Evolutionary conservation across 2,888 invertebrate species (phyloP), one percentile per base, ranked within the genome.

Genomic region (Electrophaes corylata): DNA sequence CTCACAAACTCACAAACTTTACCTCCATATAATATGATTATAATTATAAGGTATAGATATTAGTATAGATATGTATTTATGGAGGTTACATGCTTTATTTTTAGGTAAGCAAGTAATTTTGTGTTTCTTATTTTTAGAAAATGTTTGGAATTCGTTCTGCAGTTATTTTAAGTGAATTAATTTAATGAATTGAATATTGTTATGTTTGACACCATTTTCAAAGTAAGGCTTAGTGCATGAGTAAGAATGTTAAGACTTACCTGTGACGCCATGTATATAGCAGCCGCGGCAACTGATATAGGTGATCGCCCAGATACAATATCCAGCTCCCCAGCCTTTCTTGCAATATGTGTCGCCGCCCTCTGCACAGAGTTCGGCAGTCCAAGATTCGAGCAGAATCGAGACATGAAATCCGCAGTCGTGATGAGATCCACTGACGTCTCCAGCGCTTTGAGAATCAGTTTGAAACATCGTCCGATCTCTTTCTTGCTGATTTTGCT

Each of bases 261-360:
- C 90, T 98, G 99, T 11, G 98, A 98, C 1, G 99, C 99, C 99
- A 99, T 99, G 78, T 99, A 99, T 76, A 99, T 99, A 51, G 99
- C 99, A 45, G 99, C 99, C 5, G 99, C 99, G 0, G 99, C 98
- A 0, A 99, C 98, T 0, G 99, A 99, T 66, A 99, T 99, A 0
- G 99, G 99, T 55, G 99, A 99, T 75, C 99, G 94, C 4, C 99
- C 99, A 37, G 99, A 98, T 6, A 99, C 99, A 73, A 99, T 96
- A 81, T 99, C 99, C 87, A 98, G 90, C 78, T 99, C 99, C 0
- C 98, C 98, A 2, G 99, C 99, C 79, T 97, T 98, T 76, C 97
- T 94, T 0, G 99, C 99, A 76, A 99, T 99, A 76, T 98, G 96
- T 0, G 99, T 99, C 0, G 99, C 99, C 2, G 98, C 99, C 66